Percentiles rank a stretch among this genome's conserved stretches.
These are phyloP conservation scores for Horisme vitalbata DNA, from an alignment of 2,888 invertebrate species.

Conservation along the genomic window DNA sequence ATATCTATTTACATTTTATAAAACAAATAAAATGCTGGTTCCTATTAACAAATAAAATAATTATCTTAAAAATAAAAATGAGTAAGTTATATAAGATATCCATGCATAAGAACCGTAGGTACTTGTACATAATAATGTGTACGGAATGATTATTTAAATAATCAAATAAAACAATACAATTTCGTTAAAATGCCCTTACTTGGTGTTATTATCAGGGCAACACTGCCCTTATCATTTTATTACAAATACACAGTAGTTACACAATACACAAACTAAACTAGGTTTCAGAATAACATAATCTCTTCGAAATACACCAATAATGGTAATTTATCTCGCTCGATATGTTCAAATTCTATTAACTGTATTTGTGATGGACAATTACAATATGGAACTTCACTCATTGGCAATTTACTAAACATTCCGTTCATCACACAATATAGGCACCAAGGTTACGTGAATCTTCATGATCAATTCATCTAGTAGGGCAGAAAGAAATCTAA, in stretches of 20 bases:
- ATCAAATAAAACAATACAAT: constrained; percentile 26
- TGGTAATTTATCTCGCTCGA: constrained; percentile 16
- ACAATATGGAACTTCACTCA: too few species aligned
- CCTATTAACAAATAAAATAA: constrained; percentile 67
- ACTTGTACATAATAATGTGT: constrained; percentile 51
- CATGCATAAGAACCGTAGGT: constrained; percentile 48
- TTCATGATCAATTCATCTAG: too few species aligned
- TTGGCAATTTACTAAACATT: too few species aligned
- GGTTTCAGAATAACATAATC: constrained; percentile 24
- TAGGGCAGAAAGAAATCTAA: too few species aligned
- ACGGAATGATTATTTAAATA: constrained; percentile 56
- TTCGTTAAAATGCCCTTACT: constrained; percentile 24
- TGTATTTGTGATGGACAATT: constrained; percentile 28
- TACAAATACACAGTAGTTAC: constrained; percentile 17
- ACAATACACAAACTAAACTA: constrained; percentile 28
- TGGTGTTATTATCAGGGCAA: constrained; percentile 20
- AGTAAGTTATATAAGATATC: constrained; percentile 54
- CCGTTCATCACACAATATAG: too few species aligned
- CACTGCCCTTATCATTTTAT: constrained; percentile 21
- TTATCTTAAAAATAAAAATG: constrained; percentile 67
- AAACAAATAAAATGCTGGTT: constrained; percentile 74
- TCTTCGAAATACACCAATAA: constrained; percentile 20
- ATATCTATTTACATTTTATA: constrained; percentile 79
- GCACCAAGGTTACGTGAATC: too few species aligned
- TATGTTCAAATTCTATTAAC: constrained; percentile 29